Evolutionary conservation across 2,888 invertebrate genomes (phyloP), one percentile per base, ranked within the genome.

Genomic region (Clivina fossor): DNA sequence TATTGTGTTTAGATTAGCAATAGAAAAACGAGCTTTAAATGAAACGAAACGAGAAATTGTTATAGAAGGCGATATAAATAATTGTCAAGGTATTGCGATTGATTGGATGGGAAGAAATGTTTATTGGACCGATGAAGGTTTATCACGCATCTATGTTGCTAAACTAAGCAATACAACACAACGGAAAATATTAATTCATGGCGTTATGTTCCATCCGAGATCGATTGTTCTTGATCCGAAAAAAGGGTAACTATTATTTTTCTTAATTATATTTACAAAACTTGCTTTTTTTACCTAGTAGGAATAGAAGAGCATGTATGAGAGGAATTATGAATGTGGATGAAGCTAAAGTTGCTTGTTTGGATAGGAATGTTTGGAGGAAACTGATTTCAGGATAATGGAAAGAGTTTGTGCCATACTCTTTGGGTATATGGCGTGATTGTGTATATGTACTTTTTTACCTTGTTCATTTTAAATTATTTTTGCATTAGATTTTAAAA

Each of bases 61-160:
- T 65, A 69, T 84, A 11, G 76, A 76, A 1, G 76, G 79, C 32
- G 80, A 80, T 51, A 76, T 84, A 1, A 80, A 80, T 63, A 80
- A 81, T 69, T 84, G 84, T 65, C 85, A 88, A 65, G 88, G 88
- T 3, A 71, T 93, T 60, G 90, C 91, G 28, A 81, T 90, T 54
- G 93, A 94, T 74, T 91, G 90, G 89, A 80, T 90, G 68, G 85
- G 86, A 56, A 73, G 79, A 56, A 90, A 92, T 75, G 71, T 94
- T 55, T 94, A 89, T 76, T 93, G 91, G 89, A 87, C 88, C 47
- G 89, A 88, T 73, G 83, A 83, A 70, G 83, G 82, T 50, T 75
- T 83, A 61, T 82, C 84, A 54, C 79, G 78, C 47, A 79, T 93
- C 60, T 82, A 79, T 65, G 90, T 88, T 26, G 82, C 86, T 37